Evolutionary conservation across 2,113 vertebrate genomes (phyloP), one percentile per base, ranked within the genome.

Genomic region (Psittacula cyanocephala): DNA sequence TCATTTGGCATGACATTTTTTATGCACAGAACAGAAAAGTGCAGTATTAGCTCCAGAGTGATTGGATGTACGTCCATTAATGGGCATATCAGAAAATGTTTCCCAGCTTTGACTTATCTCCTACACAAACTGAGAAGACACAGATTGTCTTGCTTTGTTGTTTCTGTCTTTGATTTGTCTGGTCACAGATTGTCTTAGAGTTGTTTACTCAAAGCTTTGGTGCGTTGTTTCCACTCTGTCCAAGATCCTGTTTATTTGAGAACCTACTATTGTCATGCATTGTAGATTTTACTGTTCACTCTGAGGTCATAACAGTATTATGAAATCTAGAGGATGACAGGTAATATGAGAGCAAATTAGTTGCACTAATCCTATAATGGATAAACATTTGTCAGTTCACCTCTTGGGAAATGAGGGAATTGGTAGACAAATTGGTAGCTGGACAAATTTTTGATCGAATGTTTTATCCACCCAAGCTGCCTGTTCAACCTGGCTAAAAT

Each of bases 1-100:
- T 94, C 92, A 96, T 96, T 97, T 96, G 93, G 90, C 86, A 91
- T 86, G 86, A 93, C 57, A 95, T 96, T 91, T 96, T 95, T 89
- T 91, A 95, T 96, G 92, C 93, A 92, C n/a, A 71, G 85, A 96
- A 79, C 90, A 92, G 93, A 96, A 87, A 89, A 97, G 95, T 92
- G 93, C 93, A 93, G 78, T 96, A 92, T 95, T 96, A 96, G 88
- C 74, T 92, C 57, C 80, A 39, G 82, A 94, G 96, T 91, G 93
- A 93, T 75, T 96, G 82, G 96, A 88, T 94, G 41, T 78, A 78
- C 74, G 93, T 57, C 92, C 91, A 92, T 87, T 96, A 97, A 83
- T 89, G 91, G 7, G 27, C 91, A 63, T 62, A 96, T 57, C 47
- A 92, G 86, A 95, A 93, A 94, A 90, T 43, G 57, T 76, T 96